Conservation (phyloP, 1,140 invertebrate species). For the Melipona quadrifasciata region DNA sequence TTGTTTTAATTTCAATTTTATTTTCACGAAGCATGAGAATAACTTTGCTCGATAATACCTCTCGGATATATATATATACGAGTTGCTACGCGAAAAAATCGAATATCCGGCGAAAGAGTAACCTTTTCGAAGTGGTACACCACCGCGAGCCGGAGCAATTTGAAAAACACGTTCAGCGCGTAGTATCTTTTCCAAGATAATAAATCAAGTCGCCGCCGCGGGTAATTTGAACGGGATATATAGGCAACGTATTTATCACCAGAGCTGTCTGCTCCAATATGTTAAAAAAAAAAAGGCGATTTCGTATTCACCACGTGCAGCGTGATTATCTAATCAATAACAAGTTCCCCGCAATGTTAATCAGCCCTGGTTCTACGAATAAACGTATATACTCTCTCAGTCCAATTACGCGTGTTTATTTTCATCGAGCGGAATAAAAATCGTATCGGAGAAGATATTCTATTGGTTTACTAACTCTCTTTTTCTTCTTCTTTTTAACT, state of each 20-base stretch:
- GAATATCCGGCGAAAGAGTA: too few relatives aligned
- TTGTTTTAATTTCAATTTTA: too few relatives aligned
- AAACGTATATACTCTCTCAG: not conserved
- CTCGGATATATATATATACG: too few relatives aligned
- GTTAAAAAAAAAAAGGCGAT: not conserved
- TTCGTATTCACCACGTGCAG: not conserved
- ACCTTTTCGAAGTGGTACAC: too few relatives aligned
- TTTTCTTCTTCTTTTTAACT: too few relatives aligned
- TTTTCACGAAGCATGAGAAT: too few relatives aligned
- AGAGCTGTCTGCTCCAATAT: not conserved
- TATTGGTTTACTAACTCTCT: too few relatives aligned
- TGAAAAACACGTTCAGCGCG: not conserved
- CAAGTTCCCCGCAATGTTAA: not conserved
- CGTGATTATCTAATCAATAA: constrained; percentile 7
- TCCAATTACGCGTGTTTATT: not conserved
- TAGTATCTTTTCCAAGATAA: not conserved
- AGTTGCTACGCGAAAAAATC: too few relatives aligned
- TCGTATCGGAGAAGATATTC: too few relatives aligned
- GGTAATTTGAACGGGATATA: not conserved
- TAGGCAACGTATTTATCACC: not conserved
- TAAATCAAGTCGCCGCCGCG: not conserved
- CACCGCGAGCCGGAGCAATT: not conserved
- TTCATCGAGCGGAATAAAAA: not conserved
- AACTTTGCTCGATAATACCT: too few relatives aligned
- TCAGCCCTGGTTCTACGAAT: not conserved